Evolutionary conservation across 2,888 invertebrate species (phyloP).

Genomic region (Papilio gigon): DNA sequence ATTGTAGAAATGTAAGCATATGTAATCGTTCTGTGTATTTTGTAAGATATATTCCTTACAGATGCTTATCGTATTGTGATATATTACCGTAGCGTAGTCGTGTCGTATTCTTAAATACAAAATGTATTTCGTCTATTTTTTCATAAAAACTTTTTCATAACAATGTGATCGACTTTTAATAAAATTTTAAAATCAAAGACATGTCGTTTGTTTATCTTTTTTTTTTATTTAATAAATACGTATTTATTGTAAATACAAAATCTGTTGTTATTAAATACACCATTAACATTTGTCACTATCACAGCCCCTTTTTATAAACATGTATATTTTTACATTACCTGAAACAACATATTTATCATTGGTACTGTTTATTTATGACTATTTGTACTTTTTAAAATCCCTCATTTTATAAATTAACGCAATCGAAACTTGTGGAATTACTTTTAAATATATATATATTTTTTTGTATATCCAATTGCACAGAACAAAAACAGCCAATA

Average conservation of each 20-base stretch:
- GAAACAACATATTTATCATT: slow-evolving; percentile 43
- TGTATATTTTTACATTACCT: slow-evolving; percentile 49
- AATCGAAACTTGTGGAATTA: too few relatives aligned
- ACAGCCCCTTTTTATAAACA: slow-evolving; percentile 63
- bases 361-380: not conserved
- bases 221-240: slow-evolving; percentile 38
- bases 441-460: not conserved
- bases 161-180: slow-evolving; percentile 29
- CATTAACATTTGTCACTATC: slow-evolving; percentile 58
- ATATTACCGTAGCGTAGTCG: slow-evolving; percentile 24
- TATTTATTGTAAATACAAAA: slow-evolving; percentile 36
- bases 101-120: slow-evolving; percentile 29
- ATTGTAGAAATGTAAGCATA: slow-evolving; percentile 34
- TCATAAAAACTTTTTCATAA: slow-evolving; percentile 29
- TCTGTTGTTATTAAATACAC: slow-evolving; percentile 40
- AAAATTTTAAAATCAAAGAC: slow-evolving; percentile 33
- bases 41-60: slow-evolving; percentile 36
- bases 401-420: too few relatives aligned
- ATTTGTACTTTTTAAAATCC: too few relatives aligned
- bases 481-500: not conserved
- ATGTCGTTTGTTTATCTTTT: slow-evolving; percentile 25
- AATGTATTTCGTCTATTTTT: slow-evolving; percentile 42
- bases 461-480: not conserved
- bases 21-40: slow-evolving; percentile 38
- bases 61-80: slow-evolving; percentile 39